Evolutionary conservation across 2,113 vertebrate species (phyloP).

Genomic region (Leiothrix lutea): DNA sequence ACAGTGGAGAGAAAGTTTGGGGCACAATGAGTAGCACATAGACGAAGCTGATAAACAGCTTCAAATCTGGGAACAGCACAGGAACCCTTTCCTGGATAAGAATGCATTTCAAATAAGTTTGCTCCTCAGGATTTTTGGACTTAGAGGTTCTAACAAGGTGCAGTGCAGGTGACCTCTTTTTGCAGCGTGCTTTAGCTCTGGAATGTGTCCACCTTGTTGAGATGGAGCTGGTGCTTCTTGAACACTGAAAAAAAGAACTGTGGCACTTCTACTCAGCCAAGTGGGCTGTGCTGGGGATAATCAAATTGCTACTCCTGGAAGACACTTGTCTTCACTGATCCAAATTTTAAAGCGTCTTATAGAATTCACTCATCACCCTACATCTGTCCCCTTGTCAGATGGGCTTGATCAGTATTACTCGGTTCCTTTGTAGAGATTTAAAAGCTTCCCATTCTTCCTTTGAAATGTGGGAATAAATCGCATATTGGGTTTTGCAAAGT

Average conservation of each 20-base stretch:
- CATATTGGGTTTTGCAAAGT: slow-evolving; percentile 64
- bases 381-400: slow-evolving; percentile 42
- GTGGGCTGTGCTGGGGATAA: neutral
- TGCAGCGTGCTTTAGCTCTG: neutral
- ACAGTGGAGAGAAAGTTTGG: neutral
- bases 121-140: neutral
- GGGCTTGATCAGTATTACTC: slow-evolving; percentile 42
- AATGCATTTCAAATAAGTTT: neutral
- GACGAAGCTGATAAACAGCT: neutral
- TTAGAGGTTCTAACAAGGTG: neutral
- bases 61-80: neutral
- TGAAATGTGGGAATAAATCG: slow-evolving; percentile 58
- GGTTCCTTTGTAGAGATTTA: slow-evolving; percentile 59
- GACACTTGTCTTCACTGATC: neutral
- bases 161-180: neutral
- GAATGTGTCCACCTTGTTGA: neutral
- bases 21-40: accelerated
- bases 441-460: slow-evolving; percentile 66
- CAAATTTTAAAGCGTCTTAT: slow-evolving; percentile 15
- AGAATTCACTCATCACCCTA: slow-evolving; percentile 37
- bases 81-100: neutral
- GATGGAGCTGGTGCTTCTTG: neutral
- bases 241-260: neutral
- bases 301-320: neutral
- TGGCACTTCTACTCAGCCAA: neutral